Conservation (phyloP, 1,140 invertebrate genomes). For the Neoseiulus cucumeris region DNA sequence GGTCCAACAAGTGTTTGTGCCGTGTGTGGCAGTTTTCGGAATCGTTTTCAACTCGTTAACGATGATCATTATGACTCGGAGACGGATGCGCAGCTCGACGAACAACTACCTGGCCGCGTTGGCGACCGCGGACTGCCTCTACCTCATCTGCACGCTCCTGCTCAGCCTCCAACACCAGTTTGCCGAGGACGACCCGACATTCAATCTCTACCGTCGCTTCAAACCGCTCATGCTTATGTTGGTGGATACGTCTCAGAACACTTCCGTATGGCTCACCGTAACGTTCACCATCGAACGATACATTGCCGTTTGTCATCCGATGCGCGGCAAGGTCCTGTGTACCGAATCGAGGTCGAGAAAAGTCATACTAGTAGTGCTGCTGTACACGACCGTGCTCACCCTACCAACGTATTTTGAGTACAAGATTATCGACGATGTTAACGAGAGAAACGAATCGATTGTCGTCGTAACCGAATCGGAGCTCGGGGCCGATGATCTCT, state of each 20-base stretch:
- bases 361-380: conserved; percentile 38
- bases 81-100: conserved; percentile 50
- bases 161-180: conserved; percentile 42
- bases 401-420: conserved; percentile 44
- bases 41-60: conserved; percentile 48
- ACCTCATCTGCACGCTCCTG: conserved; percentile 42
- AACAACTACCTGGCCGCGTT: conserved; percentile 49
- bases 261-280: conserved; percentile 52
- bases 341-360: conserved; percentile 35
- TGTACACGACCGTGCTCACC: conserved; percentile 42
- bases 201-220: conserved; percentile 35
- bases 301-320: conserved; percentile 52
- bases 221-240: conserved; percentile 37
- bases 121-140: conserved; percentile 47
- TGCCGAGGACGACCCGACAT: conserved; percentile 27
- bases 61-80: conserved; percentile 47
- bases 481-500: conserved; percentile 35
- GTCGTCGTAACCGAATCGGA: conserved; percentile 15
- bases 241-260: conserved; percentile 42
- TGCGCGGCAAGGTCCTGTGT: conserved; percentile 46
- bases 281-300: conserved; percentile 56
- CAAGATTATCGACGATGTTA: conserved; percentile 22
- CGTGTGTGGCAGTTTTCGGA: conserved; percentile 43
- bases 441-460: conserved; percentile 17
- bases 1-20: conserved; percentile 44